These are phyloP conservation scores for Callionymus lyra DNA, from an alignment of 2,113 vertebrate genomes.

Conservation along the genomic window DNA sequence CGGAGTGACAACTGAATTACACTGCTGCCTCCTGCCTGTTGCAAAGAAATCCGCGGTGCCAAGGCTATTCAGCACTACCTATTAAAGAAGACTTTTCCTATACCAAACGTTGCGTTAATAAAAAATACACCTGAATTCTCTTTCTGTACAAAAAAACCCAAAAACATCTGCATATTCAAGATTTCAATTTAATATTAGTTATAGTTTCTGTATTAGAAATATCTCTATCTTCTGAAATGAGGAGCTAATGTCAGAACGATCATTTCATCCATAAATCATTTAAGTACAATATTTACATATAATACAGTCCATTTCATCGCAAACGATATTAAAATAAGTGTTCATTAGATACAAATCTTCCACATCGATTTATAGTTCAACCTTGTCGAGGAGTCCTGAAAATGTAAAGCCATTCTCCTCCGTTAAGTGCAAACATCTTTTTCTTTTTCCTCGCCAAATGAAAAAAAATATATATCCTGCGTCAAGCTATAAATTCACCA, in stretches of 20 bases:
- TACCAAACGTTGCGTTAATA: constrained; percentile 55
- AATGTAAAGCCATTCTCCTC: constrained; percentile 73
- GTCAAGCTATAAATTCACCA: constrained; percentile 68
- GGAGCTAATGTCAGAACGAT: constrained; percentile 64
- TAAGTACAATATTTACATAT: constrained; percentile 69
- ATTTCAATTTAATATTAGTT: constrained; percentile 75
- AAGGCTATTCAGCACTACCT: constrained; percentile 48
- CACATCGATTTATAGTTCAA: constrained; percentile 60
- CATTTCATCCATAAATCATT: constrained; percentile 57
- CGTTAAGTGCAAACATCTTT: constrained; percentile 83
- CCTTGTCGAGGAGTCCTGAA: constrained; percentile 62
- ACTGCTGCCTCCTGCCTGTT: constrained; percentile 30
- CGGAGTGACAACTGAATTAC: constrained; percentile 50
- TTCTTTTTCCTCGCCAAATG: constrained; percentile 35
- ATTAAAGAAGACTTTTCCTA: constrained; percentile 47
- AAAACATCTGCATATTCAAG: constrained; percentile 74
- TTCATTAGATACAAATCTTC: constrained; percentile 77
- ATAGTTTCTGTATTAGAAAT: constrained; percentile 83
- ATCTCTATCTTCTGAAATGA: constrained; percentile 73
- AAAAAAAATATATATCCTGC: constrained; percentile 73
- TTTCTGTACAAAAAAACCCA: constrained; percentile 57
- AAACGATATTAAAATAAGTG: constrained; percentile 84
- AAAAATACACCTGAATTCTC: constrained; percentile 68
- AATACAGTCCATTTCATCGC: constrained; percentile 71
- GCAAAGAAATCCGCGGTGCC: constrained; percentile 38